Evolutionary conservation across 2,888 invertebrate genomes (phyloP).

Genomic region (Drosophila atripex): DNA sequence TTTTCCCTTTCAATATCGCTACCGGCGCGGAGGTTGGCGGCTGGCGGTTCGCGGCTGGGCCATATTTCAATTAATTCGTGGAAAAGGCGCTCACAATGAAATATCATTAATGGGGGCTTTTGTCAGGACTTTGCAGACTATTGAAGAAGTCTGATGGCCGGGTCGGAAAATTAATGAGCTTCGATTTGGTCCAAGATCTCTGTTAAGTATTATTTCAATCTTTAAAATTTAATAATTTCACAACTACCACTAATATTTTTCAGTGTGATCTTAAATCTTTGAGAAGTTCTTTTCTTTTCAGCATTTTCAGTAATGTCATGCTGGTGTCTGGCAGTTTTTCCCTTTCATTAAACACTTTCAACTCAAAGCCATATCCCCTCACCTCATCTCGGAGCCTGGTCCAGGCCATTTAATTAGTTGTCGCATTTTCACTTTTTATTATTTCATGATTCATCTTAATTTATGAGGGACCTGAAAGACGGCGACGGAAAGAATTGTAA

Average conservation of each 20-base stretch:
- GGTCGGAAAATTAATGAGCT: slow-evolving; percentile 26
- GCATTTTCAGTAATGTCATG: slow-evolving; percentile 28
- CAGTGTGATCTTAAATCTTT: neutral
- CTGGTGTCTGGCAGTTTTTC: slow-evolving; percentile 54
- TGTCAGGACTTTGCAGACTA: slow-evolving; percentile 5
- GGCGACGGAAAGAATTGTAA: slow-evolving; percentile 47
- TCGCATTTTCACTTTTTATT: slow-evolving; percentile 59
- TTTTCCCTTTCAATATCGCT: slow-evolving; percentile 70
- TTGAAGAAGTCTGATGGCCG: neutral
- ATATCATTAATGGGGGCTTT: slow-evolving; percentile 49
- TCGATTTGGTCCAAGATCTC: slow-evolving; percentile 3
- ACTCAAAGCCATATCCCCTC: slow-evolving; percentile 10
- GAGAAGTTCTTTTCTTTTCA: neutral
- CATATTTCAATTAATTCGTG: slow-evolving; percentile 73
- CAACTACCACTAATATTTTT: neutral
- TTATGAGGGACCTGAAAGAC: slow-evolving; percentile 42
- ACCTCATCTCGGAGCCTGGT: neutral
- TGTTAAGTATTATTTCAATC: neutral
- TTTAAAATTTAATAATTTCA: neutral
- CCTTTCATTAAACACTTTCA: slow-evolving; percentile 66
- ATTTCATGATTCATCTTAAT: slow-evolving; percentile 66
- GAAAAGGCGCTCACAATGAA: slow-evolving; percentile 56
- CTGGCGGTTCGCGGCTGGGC: slow-evolving; percentile 17
- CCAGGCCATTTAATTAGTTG: slow-evolving; percentile 60
- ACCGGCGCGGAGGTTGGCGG: slow-evolving; percentile 9